Base-by-base conservation (phyloP, 2,113 vertebrate genomes). In the Argyrosomus japonicus region DNA sequence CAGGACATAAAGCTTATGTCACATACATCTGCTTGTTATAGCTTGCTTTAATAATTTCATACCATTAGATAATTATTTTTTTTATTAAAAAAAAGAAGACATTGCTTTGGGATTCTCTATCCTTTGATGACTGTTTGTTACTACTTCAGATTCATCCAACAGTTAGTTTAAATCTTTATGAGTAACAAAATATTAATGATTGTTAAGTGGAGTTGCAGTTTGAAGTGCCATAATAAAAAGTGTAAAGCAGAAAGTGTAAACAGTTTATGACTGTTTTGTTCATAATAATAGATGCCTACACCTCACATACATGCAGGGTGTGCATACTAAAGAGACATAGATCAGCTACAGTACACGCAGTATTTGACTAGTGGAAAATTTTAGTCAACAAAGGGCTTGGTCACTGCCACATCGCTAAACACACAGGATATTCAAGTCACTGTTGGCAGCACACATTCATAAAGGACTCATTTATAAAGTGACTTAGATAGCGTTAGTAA, bases 351-450 rank as follows among this genome's bases (percentile, higher is more conserved):
- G 58, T 0, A 12, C 2, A 50, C 36, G 2, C 36, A 9, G 18
- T 19, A 2, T 45, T 15, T 23, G 11, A 48, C 12, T 11, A 51
- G 54, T 79, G 90, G 90, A 89, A 92, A 69, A 2, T 32, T n/a
- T 82, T 21, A 47, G 68, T 83, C 77, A 84, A 47, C 48, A 17
- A 58, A 61, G 75, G 79, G 79, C 56, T 83, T 62, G 87, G 89
- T 70, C 70, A 36, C 56, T 76, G 87, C 79, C 91, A 92, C 88
- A 76, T 90, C 87, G 74, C 14, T 40, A 2, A 40, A 32, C 56
- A 68, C 54, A 60, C 50, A 47, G 27, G 18, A 71, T 5, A n/a
- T 21, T 23, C 2, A 7, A 8, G 3, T 51, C 62, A 51, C 47
- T 18, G 2, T 12, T 47, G 1, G 18, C 17, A 63, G 3, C 1